These are phyloP conservation scores for Emmelina monodactyla DNA, from an alignment of 2,888 invertebrate species.

Conservation along the genomic window DNA sequence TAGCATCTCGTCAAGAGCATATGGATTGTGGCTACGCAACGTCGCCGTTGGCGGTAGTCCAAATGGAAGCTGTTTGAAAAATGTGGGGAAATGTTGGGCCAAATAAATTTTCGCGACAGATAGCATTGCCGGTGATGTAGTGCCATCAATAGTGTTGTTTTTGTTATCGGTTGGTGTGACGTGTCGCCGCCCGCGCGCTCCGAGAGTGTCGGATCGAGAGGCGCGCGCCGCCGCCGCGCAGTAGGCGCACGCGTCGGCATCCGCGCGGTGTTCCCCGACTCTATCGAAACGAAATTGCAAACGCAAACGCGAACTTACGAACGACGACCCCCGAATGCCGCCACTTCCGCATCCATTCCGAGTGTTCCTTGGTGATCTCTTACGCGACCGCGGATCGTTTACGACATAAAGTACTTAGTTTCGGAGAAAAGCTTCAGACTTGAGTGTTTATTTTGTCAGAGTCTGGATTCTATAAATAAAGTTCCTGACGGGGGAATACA, in stretches of 20 bases:
- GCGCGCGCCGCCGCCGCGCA: constrained; percentile 27
- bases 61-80: constrained; percentile 34
- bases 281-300: constrained; percentile 22
- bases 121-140: constrained; percentile 19
- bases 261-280: constrained; percentile 20
- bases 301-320: constrained; percentile 33
- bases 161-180: constrained; percentile 54
- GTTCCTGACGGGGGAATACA: constrained; percentile 34
- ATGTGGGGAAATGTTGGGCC: constrained; percentile 27
- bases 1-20: constrained; percentile 29
- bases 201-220: constrained; percentile 29
- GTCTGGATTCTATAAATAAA: constrained; percentile 44
- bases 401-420: constrained; percentile 12
- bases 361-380: too few relatives aligned
- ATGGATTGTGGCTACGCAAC: constrained; percentile 22
- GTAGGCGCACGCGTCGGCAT: constrained; percentile 39
- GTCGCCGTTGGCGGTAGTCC: constrained; percentile 34
- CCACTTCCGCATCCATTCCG: too few relatives aligned
- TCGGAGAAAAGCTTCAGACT: constrained; percentile 1
- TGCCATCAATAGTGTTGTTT: constrained; percentile 41
- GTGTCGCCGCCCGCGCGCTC: constrained; percentile 43
- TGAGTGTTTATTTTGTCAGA: constrained; percentile 18
- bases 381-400: too few relatives aligned
- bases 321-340: constrained; percentile 32
- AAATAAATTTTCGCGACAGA: constrained; percentile 21